A percentile compares a stretch with the other conserved stretches of the same genome.
Evolutionary conservation across 2,113 vertebrate species (phyloP).

Genomic region (Indicator maculatus): DNA sequence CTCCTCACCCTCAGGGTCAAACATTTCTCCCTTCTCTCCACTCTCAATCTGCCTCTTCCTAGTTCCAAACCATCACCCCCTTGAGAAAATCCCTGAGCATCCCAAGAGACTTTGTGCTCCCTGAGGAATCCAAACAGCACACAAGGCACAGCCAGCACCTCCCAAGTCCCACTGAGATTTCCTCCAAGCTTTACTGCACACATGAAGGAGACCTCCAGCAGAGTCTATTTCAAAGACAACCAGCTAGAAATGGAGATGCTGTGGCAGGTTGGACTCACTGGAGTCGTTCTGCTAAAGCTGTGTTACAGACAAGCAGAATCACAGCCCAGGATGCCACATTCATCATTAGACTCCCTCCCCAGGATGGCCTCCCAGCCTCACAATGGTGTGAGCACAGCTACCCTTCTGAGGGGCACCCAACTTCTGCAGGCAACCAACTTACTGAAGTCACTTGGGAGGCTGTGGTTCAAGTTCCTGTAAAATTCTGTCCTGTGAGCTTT

Average conservation of each 20-base stretch:
- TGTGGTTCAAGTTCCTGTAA: slow-evolving; percentile 97
- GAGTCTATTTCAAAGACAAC: not conserved
- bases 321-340: not conserved
- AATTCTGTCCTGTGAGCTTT: slow-evolving; percentile 97
- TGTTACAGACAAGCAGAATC: not conserved
- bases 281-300: not conserved
- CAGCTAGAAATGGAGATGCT: not conserved
- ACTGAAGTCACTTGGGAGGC: slow-evolving; percentile 96
- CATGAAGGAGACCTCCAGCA: not conserved
- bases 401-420: too few species aligned
- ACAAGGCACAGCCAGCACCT: not conserved
- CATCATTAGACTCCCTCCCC: not conserved
- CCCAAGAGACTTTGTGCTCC: not conserved
- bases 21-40: too few species aligned
- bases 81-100: not conserved
- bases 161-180: not conserved
- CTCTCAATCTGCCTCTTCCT: too few species aligned
- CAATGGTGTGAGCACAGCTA: too few species aligned
- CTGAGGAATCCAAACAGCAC: not conserved
- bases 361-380: not conserved
- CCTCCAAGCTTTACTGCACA: not conserved
- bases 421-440: slow-evolving; percentile 62
- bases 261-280: not conserved
- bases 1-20: too few species aligned
- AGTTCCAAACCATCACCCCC: too few species aligned